phyloP scores from a whole-genome alignment of 2,797 vertebrate genomes.

The Sebastolobus alascanus region DNA sequence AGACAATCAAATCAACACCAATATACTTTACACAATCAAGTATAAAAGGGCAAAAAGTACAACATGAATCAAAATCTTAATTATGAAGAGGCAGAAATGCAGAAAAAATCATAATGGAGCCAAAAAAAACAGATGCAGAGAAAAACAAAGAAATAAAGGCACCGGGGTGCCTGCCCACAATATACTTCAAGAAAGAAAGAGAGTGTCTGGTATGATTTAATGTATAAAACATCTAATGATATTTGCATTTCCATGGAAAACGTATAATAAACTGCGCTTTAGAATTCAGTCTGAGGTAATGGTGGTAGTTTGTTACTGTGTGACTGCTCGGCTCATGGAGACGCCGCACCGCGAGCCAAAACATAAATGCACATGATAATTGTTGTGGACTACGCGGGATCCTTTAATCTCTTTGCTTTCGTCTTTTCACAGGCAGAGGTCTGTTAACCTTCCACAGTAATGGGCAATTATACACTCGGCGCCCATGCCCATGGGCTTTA shows the following conservation, averaged over 20 bases:
- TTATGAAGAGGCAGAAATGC: conserved; percentile 35
- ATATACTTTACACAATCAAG: conserved; percentile 45
- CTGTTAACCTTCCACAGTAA: conserved; percentile 66
- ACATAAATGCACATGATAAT: conserved; percentile 63
- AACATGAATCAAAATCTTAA: conserved; percentile 34
- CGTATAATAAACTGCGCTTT: conserved; percentile 19
- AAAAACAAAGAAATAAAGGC: conserved; percentile 39
- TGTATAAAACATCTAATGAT: conserved; percentile 34
- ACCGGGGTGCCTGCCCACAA: conserved; percentile 32
- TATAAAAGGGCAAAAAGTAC: conserved; percentile 49
- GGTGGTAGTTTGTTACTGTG: conserved; percentile 53
- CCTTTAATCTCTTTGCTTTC: conserved; percentile 52
- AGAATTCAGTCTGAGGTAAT: conserved; percentile 74
- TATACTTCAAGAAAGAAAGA: conserved; percentile 10
- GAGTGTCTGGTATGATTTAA: conserved; percentile 23
- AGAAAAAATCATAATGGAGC: conserved; percentile 27
- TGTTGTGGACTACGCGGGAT: conserved; percentile 42
- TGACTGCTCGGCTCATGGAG: conserved; percentile 49
- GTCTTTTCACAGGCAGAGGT: conserved; percentile 65
- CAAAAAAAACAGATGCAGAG: conserved; percentile 24
- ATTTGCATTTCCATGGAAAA: conserved; percentile 40
- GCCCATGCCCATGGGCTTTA: conserved; percentile 22
- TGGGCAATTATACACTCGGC: conserved; percentile 66
- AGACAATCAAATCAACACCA: conserved; percentile 56
- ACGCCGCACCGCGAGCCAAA: conserved; percentile 49